These are phyloP conservation scores for Oedothorax gibbosus DNA, from an alignment of 1,140 invertebrate genomes.

Conservation along the genomic window DNA sequence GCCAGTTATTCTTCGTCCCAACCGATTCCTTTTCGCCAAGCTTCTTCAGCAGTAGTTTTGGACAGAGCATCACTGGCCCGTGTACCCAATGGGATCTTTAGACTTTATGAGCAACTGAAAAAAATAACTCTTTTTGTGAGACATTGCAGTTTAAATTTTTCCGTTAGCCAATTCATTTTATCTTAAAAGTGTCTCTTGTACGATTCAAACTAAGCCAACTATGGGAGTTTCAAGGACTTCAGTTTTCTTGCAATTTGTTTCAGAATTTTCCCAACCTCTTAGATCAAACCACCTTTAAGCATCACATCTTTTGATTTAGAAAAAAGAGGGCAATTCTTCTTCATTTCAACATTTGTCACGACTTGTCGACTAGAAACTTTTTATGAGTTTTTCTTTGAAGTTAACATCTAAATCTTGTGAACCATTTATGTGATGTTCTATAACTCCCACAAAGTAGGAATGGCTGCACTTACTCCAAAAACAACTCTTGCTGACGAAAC, in stretches of 20 bases:
- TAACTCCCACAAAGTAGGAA: background rate
- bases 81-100: background rate
- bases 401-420: too few species aligned
- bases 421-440: too few species aligned
- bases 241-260: too few species aligned
- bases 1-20: background rate
- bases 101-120: conserved; percentile 1
- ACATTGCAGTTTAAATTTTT: too few species aligned
- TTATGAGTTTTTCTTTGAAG: too few species aligned
- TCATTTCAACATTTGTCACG: background rate
- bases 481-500: background rate
- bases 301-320: background rate
- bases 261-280: too few species aligned
- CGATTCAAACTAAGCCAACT: background rate
- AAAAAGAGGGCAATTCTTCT: background rate
- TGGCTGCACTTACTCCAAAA: background rate
- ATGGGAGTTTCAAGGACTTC: background rate
- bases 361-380: conserved; percentile 9
- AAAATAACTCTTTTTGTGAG: background rate
- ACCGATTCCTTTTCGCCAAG: background rate
- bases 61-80: background rate
- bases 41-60: conserved; percentile 1
- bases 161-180: background rate
- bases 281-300: background rate
- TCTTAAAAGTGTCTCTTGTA: background rate